A percentile compares a stretch with the other conserved stretches of the same genome.
phyloP scores from a whole-genome alignment of 2,888 invertebrate genomes.

The Orchesellides sinensis region DNA sequence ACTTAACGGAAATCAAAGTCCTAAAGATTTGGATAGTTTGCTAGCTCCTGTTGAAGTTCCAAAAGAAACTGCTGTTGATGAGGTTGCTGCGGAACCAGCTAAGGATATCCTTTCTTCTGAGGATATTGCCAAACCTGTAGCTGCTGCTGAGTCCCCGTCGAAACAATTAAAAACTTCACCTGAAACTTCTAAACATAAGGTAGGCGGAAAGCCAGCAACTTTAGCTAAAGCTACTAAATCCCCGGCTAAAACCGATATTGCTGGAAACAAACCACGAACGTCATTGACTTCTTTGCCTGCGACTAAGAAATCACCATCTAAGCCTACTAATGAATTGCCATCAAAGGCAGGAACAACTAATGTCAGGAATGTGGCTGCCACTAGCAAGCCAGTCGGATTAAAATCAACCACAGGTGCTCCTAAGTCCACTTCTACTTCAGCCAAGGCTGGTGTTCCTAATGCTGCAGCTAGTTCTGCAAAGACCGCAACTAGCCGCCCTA shows the following conservation, averaged over 20 bases:
- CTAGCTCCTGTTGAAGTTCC: too few species aligned
- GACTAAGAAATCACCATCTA: conserved; percentile 73
- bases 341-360: conserved; percentile 60
- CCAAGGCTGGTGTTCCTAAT: not conserved
- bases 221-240: conserved; percentile 64
- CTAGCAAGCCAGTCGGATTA: not conserved
- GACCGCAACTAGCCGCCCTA: too few species aligned
- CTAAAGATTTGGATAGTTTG: too few species aligned
- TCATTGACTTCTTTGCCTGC: conserved; percentile 32
- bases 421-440: too few species aligned
- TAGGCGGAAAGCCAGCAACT: conserved; percentile 64
- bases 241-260: conserved; percentile 53
- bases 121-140: not conserved
- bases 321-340: conserved; percentile 51
- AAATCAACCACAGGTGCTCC: conserved; percentile 17
- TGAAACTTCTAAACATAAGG: conserved; percentile 22
- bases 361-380: not conserved
- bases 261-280: conserved; percentile 7
- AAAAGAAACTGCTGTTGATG: too few species aligned
- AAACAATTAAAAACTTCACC: too few species aligned
- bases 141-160: not conserved
- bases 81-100: too few species aligned
- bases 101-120: not conserved
- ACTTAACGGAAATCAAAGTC: too few species aligned
- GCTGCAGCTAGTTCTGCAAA: not conserved